Base-by-base conservation (phyloP, 2,113 vertebrate genomes). In the Romanogobio albipinnatus region DNA sequence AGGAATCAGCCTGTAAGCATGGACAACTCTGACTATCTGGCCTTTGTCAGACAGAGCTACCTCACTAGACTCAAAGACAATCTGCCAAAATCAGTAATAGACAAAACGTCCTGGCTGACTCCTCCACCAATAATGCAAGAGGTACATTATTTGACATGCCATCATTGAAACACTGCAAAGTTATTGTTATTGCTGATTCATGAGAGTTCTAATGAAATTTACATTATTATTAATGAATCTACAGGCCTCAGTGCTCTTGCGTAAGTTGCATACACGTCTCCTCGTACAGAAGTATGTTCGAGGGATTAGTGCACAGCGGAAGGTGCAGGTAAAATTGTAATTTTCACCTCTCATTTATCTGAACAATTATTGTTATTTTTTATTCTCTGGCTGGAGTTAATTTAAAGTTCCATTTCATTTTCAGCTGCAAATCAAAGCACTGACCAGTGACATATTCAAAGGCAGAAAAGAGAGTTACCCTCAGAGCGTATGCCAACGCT, bases 401-500 rank as follows among this genome's bases (percentile, higher is more conserved):
- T 43, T 17, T 33, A 53, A 26, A 53, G 22, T 61, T 49, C 36
- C n/a, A 61, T 53, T 83, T 14, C 70, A 43, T 88, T 84, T 84
- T 9, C 58, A 99, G 98, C 89, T 99, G 78, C 91, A 95, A 90
- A 93, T 97, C 5, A 99, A 98, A 91, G 92, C 79, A 45, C 91
- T 96, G 19, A 87, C 96, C 0, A 98, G 97, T n/a, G 91, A 92
- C 0, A 87, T 98, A 22, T 99, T 99, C 91, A 90, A 92, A 53
- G 97, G 96, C 14, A 99, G 95, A 90, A 99, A 99, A 76, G 96
- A 96, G 22, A 97, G 94, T 61, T 99, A 98, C 5, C 59, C 81
- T 3, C 91, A 94, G 77, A 98, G 96, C 66, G 88, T 99, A 75
- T 88, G 86, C 86, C 92, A 94, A 56, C 94, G 94, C 0, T 99